These are phyloP conservation scores for Aphelenchoides besseyi DNA, from an alignment of 1,140 invertebrate genomes.

Conservation along the genomic window DNA sequence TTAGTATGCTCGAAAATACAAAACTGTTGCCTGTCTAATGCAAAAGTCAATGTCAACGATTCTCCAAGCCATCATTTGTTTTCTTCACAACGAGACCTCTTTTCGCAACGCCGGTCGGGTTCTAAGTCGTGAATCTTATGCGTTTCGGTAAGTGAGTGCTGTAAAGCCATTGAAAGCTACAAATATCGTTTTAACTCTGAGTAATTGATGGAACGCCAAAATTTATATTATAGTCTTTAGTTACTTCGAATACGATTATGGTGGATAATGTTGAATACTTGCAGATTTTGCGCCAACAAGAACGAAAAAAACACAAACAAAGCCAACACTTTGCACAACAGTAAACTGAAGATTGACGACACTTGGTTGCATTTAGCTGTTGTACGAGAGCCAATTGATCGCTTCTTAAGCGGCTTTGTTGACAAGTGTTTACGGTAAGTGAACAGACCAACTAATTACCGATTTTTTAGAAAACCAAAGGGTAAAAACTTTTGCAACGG, in stretches of 20 bases:
- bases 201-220: no score
- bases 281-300: neutral
- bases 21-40: neutral
- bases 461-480: neutral
- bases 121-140: neutral
- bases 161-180: no score
- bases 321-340: neutral
- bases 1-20: neutral
- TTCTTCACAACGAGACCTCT: neutral
- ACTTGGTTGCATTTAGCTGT: neutral
- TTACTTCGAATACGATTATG: no score
- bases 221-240: no score
- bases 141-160: neutral
- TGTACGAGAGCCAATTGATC: conserved; percentile 29
- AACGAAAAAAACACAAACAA: neutral
- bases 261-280: neutral
- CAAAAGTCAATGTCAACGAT: neutral
- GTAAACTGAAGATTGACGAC: neutral
- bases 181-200: no score
- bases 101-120: neutral
- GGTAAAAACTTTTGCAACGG: conserved; percentile 24
- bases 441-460: neutral
- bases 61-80: neutral
- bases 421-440: conserved; percentile 38
- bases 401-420: conserved; percentile 32